Percentiles rank a stretch among this genome's conserved stretches.
These are phyloP conservation scores for Cuniculus paca DNA, from an alignment of 2,797 vertebrate species.

Conservation along the genomic window DNA sequence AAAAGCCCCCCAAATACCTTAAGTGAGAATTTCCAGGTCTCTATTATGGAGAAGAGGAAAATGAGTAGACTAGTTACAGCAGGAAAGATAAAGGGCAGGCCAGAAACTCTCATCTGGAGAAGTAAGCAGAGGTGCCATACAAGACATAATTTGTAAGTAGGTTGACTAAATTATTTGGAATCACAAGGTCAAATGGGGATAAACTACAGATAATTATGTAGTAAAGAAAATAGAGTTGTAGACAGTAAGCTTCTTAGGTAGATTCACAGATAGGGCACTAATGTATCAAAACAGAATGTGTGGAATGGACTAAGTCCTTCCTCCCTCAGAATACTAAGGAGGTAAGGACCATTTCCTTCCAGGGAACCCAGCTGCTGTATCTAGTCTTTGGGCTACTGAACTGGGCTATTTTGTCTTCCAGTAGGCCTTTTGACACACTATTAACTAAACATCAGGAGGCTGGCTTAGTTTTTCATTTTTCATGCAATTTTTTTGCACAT, in stretches of 20 bases:
- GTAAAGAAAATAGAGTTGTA: background rate
- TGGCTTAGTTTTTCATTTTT: background rate
- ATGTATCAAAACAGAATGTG: background rate
- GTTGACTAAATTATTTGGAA: constrained; percentile 21
- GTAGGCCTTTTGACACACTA: background rate
- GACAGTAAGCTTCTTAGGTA: background rate
- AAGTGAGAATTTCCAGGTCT: background rate
- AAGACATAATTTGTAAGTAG: background rate
- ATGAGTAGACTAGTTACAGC: background rate
- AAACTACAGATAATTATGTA: background rate
- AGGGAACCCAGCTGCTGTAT: background rate
- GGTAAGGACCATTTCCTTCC: background rate
- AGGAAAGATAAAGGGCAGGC: background rate
- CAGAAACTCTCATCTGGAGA: background rate
- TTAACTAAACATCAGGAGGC: background rate
- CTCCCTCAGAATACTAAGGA: background rate
- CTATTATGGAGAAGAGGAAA: background rate
- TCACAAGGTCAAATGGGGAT: background rate
- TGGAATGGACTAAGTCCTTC: background rate
- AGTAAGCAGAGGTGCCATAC: background rate
- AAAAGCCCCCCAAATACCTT: background rate
- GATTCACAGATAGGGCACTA: background rate
- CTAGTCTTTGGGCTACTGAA: background rate
- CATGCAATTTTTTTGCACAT: background rate
- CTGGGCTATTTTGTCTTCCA: background rate